Conservation (phyloP, 2,797 vertebrate genomes). For the Molossus molossus region DNA sequence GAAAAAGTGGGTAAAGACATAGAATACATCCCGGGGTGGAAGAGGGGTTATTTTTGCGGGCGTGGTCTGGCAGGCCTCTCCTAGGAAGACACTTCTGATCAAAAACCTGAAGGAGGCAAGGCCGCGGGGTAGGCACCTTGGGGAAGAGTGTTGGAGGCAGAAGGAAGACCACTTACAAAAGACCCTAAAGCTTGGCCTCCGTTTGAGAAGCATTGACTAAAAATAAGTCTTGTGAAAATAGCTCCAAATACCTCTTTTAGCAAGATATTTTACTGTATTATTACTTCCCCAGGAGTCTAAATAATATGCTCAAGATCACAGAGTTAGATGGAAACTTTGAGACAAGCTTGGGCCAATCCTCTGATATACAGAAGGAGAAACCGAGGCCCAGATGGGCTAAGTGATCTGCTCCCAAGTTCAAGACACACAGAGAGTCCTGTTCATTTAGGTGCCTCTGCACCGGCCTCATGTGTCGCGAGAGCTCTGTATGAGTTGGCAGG, state of each 20-base stretch:
- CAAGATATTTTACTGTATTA: background rate
- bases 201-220: background rate
- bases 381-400: background rate
- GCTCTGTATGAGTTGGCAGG: background rate
- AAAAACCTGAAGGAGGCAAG: background rate
- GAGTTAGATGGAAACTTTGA: constrained; percentile 13
- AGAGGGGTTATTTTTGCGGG: background rate
- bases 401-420: background rate
- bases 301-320: background rate
- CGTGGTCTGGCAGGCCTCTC: background rate
- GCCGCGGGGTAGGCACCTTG: background rate
- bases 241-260: constrained; percentile 27
- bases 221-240: constrained; percentile 2
- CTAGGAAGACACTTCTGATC: background rate
- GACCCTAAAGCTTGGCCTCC: background rate
- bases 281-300: constrained; percentile 15
- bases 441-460: background rate
- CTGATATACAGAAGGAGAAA: background rate
- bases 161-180: background rate
- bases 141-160: background rate
- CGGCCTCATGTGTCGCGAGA: background rate
- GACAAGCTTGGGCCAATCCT: background rate
- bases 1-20: background rate
- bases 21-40: background rate
- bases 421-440: too few relatives aligned